Percentiles rank a stretch among this genome's conserved stretches.
Evolutionary conservation across 1,140 invertebrate genomes (phyloP).

Genomic region (Cataglyphis hispanica): DNA sequence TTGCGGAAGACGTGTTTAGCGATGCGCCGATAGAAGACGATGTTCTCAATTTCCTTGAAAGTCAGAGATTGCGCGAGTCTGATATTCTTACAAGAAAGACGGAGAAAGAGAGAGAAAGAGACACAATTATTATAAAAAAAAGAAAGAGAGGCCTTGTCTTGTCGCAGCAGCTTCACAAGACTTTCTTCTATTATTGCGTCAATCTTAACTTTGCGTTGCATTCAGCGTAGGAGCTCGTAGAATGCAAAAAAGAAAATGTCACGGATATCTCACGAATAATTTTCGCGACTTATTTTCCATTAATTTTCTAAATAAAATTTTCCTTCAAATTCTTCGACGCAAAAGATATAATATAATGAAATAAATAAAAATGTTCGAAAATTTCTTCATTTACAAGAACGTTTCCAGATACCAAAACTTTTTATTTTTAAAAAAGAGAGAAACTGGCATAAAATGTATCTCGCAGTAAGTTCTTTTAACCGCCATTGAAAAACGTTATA

Average conservation of each 20-base stretch:
- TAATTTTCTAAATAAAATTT: slow-evolving; percentile 38
- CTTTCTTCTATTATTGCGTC: slow-evolving; percentile 36
- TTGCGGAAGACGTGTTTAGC: slow-evolving; percentile 46
- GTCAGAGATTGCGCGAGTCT: slow-evolving; percentile 44
- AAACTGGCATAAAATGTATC: not conserved
- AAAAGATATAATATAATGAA: not conserved
- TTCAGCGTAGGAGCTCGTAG: not conserved
- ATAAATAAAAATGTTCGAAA: slow-evolving; percentile 36
- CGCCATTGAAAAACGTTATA: not conserved
- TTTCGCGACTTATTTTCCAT: slow-evolving; percentile 51
- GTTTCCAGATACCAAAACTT: not conserved
- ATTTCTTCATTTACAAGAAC: slow-evolving; percentile 16
- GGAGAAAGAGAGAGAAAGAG: not conserved
- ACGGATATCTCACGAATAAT: not conserved
- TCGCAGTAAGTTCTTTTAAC: not conserved
- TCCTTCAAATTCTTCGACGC: slow-evolving; percentile 26
- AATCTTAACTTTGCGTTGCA: slow-evolving; percentile 33
- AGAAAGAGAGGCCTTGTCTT: not conserved
- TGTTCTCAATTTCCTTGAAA: slow-evolving; percentile 56
- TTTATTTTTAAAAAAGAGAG: slow-evolving; percentile 8
- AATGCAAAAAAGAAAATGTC: slow-evolving; percentile 18
- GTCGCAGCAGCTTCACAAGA: not conserved
- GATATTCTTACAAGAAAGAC: slow-evolving; percentile 44
- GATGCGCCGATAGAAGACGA: slow-evolving; percentile 49
- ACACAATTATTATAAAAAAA: slow-evolving; percentile 47